A percentile compares a stretch with the other conserved stretches of the same genome.
These are phyloP conservation scores for Pterobdella sp. DNA, from an alignment of 2,888 invertebrate species.

Conservation along the genomic window DNA sequence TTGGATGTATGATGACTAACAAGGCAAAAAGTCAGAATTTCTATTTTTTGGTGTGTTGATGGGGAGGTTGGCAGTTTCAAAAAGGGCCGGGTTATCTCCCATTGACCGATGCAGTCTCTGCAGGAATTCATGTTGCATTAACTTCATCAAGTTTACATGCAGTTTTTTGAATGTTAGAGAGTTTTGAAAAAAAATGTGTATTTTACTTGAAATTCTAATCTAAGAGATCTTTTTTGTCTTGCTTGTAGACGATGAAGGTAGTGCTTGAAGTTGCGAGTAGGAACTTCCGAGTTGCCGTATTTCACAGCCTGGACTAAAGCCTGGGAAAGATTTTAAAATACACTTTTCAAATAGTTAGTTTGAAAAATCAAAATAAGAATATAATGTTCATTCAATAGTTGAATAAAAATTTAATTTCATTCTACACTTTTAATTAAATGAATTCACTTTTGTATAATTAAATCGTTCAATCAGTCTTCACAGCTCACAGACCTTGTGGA, in stretches of 20 bases:
- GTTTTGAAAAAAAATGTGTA: neutral
- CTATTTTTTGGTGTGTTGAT: constrained; percentile 16
- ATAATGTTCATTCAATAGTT: no score
- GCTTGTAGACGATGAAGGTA: constrained; percentile 6
- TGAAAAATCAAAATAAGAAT: no score
- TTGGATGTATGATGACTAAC: neutral
- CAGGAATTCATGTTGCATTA: neutral
- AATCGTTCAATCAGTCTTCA: no score
- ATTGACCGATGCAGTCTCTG: constrained; percentile 12
- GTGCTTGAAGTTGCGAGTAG: constrained; percentile 24
- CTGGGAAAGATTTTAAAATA: neutral
- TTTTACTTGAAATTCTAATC: constrained; percentile 17
- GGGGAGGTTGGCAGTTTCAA: constrained; percentile 17
- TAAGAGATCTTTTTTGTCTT: neutral
- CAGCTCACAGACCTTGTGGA: constrained; percentile 20
- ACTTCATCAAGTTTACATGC: no score
- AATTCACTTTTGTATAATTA: no score
- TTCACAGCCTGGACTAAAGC: constrained; percentile 22
- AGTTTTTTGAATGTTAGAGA: no score
- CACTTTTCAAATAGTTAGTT: no score
- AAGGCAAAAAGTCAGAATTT: constrained; percentile 17
- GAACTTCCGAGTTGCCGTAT: constrained; percentile 26
- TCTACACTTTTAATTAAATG: no score
- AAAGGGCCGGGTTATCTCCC: neutral
- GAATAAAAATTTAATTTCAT: no score